These are phyloP conservation scores for Corythornis cristatus DNA, from an alignment of 2,113 vertebrate species.

Conservation along the genomic window DNA sequence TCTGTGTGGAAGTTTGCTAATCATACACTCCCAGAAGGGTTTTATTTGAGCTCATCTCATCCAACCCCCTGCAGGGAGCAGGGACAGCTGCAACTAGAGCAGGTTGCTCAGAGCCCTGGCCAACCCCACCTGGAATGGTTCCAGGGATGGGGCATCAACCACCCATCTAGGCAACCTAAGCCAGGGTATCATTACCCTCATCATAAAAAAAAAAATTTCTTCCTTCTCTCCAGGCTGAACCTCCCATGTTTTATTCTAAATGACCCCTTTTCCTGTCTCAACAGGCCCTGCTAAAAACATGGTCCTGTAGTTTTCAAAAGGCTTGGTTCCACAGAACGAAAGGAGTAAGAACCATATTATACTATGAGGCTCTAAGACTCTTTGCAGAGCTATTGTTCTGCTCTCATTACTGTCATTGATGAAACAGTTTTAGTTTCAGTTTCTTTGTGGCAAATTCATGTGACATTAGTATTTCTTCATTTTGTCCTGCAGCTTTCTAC, in stretches of 20 bases:
- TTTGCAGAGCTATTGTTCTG: neutral
- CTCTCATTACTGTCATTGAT: neutral
- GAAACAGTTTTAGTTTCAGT: neutral
- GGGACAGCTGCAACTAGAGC: no score
- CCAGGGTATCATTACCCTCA: no score
- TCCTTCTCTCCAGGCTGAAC: neutral
- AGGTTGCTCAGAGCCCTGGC: no score
- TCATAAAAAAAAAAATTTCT: neutral
- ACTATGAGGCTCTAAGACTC: neutral
- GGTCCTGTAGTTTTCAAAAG: neutral
- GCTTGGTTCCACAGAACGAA: neutral
- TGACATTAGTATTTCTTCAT: neutral
- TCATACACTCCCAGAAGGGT: neutral
- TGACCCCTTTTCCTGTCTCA: neutral
- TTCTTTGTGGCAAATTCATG: neutral
- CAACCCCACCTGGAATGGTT: no score
- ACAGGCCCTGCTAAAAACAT: neutral
- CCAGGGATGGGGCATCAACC: no score
- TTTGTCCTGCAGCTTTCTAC: neutral
- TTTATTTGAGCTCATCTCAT: neutral
- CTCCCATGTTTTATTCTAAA: neutral
- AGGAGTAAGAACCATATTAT: no score
- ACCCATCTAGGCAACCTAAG: no score
- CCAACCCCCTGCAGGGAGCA: no score
- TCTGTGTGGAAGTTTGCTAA: neutral